Percentiles rank a stretch among this genome's conserved stretches.
Evolutionary conservation across 2,797 vertebrate genomes (phyloP).

Genomic region (Oreochromis mossambicus): DNA sequence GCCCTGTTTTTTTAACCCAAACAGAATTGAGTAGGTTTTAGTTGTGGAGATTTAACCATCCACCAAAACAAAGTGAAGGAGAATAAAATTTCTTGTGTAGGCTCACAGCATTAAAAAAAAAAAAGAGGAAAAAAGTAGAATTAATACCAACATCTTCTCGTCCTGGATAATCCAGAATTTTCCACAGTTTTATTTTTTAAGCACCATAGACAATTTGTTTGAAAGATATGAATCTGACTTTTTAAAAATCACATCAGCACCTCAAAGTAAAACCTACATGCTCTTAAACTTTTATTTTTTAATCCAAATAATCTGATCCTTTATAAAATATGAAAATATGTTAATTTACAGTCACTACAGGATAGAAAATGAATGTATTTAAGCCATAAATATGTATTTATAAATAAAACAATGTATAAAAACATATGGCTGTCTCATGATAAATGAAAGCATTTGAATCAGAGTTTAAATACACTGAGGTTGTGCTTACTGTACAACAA

Average conservation of each 20-base stretch:
- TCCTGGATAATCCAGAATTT: not conserved
- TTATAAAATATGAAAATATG: not conserved
- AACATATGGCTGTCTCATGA: not conserved
- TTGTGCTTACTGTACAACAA: not conserved
- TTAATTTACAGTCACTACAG: not conserved
- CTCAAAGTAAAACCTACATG: not conserved
- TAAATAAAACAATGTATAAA: not conserved
- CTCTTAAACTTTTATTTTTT: not conserved
- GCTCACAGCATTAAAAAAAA: not conserved
- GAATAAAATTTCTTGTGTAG: not conserved
- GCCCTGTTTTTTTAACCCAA: not conserved
- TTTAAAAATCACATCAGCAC: not conserved
- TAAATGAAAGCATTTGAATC: not conserved
- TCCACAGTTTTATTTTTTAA: not conserved
- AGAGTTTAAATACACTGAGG: not conserved
- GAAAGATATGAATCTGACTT: not conserved
- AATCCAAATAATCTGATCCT: not conserved
- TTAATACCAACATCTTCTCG: not conserved
- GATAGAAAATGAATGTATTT: not conserved
- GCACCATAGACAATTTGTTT: not conserved
- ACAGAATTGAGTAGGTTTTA: not conserved
- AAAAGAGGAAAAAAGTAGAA: fast-evolving
- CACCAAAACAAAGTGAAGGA: not conserved
- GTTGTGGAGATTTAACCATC: not conserved
- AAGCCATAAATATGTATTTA: not conserved